These are phyloP conservation scores for Sarcoramphus papa DNA, from an alignment of 2,797 vertebrate genomes.

Conservation along the genomic window DNA sequence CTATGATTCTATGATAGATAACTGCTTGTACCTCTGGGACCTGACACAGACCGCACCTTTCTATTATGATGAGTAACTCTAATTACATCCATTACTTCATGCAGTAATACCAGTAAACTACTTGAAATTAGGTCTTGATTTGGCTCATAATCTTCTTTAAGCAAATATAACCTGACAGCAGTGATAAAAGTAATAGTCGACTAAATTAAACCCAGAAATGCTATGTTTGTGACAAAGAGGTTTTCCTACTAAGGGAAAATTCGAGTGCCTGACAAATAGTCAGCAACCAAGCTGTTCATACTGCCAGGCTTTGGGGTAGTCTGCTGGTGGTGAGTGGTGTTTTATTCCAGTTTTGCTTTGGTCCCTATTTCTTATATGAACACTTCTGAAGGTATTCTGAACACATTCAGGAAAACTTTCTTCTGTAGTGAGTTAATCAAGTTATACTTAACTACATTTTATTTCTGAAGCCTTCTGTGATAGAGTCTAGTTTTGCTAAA, in stretches of 20 bases:
- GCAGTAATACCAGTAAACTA: background rate
- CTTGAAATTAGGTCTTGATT: background rate
- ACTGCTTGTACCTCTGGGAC: background rate
- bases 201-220: background rate
- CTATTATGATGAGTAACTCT: background rate
- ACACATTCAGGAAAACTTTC: background rate
- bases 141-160: background rate
- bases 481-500: constrained; percentile 12
- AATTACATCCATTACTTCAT: background rate
- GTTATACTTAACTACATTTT: background rate
- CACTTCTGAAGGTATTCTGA: background rate
- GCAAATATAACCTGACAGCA: background rate
- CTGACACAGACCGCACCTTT: background rate
- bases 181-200: background rate
- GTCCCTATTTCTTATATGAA: background rate
- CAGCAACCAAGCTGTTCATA: background rate
- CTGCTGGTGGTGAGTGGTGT: background rate
- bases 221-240: background rate
- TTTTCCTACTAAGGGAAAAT: background rate
- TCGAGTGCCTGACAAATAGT: background rate
- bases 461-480: background rate
- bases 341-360: background rate
- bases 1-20: background rate
- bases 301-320: background rate
- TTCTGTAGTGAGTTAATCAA: background rate